Base-by-base conservation (phyloP, 2,888 invertebrate genomes). In the Loripinus fragilis region DNA sequence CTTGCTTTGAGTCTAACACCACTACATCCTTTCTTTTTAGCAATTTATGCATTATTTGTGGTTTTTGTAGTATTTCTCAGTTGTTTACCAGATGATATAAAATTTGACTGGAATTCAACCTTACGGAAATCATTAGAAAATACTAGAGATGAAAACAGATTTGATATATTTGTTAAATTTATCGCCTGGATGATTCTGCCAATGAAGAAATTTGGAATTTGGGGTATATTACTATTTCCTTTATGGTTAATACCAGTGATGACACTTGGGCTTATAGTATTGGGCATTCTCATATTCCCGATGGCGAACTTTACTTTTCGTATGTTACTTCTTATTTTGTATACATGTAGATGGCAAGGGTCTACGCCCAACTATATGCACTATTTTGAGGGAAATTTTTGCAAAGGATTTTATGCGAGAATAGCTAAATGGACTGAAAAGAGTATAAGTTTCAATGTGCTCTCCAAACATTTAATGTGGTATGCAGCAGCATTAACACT, bases 1-100 rank as follows among this genome's bases (percentile, higher is more conserved):
- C 42, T 82, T 30, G 68, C 76, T 2, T 68, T 66, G 2, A 74
- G 74, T n/a, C 42, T 78, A 7, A 74, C 81, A 8, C 81, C 81
- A 15, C 8, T 48, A 0, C 76, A 78, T 35, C 30, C 68, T 0
- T 15, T 78, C 0, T 82, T 78, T 64, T n/a, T 79, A 23, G 28
- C 50, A 8, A 76, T 76, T 10, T 76, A 82, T 38, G 23, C 65
- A 7, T 7, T 78, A 12, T 35, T 82, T 25, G 20, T 48, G n/a
- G 2, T 52, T 10, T 30, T 41, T 2, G 17, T 70, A 2, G 2
- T 50, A 2, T 17, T 70, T 52, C 17, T 50, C 15, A 30, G 28
- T 7, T 70, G 33, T 15, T 23, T 70, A 7, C 42, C 70, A 28
- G n/a, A 12, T 7, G 30, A 10, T 30, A 12, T 30, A 2, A 70